Conservation (phyloP, 2,113 vertebrate genomes). For the Mola mola region DNA sequence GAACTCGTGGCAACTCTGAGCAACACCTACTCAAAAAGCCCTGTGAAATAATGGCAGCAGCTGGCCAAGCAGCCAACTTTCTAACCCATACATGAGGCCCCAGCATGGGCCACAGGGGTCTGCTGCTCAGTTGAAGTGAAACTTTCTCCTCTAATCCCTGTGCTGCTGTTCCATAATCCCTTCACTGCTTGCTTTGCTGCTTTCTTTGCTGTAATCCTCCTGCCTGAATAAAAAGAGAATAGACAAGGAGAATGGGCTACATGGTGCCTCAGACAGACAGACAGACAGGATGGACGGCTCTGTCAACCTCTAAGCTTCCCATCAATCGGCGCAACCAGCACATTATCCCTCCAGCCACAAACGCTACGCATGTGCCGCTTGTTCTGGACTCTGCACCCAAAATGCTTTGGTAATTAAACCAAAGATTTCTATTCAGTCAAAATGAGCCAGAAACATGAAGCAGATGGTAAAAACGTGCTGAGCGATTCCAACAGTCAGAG, state of each 20-base stretch:
- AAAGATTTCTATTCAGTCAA: too few species aligned
- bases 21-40: conserved; percentile 24
- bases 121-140: conserved; percentile 53
- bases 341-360: conserved; percentile 23
- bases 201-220: conserved; percentile 68
- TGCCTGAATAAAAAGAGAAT: conserved; percentile 57
- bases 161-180: conserved; percentile 65
- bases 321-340: conserved; percentile 32
- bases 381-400: too few species aligned
- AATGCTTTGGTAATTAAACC: neutral
- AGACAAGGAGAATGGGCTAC: conserved; percentile 39
- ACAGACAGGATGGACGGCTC: conserved; percentile 32
- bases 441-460: neutral
- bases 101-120: conserved; percentile 40
- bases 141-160: conserved; percentile 65
- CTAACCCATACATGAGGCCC: conserved; percentile 38
- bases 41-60: conserved; percentile 16
- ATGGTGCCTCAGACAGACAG: conserved; percentile 46
- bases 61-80: conserved; percentile 17
- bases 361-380: neutral
- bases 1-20: neutral
- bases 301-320: conserved; percentile 37
- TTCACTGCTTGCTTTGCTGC: conserved; percentile 62
- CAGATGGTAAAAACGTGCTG: too few species aligned
- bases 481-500: too few species aligned